A percentile compares a stretch with the other conserved stretches of the same genome.
phyloP scores from a whole-genome alignment of 2,797 vertebrate genomes.

The Sebastes steindachneri region DNA sequence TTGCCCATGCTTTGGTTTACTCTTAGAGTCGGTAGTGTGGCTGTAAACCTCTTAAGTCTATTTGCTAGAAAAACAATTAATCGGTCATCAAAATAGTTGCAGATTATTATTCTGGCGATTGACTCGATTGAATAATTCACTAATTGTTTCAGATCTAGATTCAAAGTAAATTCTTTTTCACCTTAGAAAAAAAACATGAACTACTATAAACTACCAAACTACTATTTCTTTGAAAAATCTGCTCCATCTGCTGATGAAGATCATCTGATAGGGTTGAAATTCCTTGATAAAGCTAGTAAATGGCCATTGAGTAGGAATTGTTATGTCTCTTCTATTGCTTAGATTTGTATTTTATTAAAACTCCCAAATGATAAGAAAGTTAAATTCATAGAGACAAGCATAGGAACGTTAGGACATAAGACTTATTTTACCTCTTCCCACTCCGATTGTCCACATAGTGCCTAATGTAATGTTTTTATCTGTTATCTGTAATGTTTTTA shows the following conservation, averaged over 20 bases:
- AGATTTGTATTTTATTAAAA: not conserved
- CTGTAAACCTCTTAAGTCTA: fast-evolving
- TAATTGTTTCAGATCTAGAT: not conserved
- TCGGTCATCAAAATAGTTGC: too few relatives aligned
- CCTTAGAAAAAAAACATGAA: not conserved
- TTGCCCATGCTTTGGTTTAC: too few relatives aligned
- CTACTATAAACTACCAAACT: not conserved
- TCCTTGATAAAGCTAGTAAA: not conserved
- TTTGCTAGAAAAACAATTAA: too few relatives aligned
- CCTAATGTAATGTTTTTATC: not conserved
- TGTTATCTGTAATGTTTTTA: not conserved
- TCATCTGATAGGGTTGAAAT: not conserved
- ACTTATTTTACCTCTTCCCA: not conserved
- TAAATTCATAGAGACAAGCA: not conserved
- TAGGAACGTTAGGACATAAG: not conserved
- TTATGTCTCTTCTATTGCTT: not conserved
- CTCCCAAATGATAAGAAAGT: not conserved
- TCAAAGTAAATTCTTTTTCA: too few relatives aligned
- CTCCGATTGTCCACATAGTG: not conserved
- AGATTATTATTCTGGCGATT: fast-evolving
- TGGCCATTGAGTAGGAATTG: not conserved
- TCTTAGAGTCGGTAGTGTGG: too few relatives aligned
- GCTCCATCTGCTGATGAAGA: not conserved
- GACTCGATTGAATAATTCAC: not conserved
- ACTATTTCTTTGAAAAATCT: not conserved